Base-by-base conservation (phyloP, 1,140 invertebrate species). In the Musca domestica region DNA sequence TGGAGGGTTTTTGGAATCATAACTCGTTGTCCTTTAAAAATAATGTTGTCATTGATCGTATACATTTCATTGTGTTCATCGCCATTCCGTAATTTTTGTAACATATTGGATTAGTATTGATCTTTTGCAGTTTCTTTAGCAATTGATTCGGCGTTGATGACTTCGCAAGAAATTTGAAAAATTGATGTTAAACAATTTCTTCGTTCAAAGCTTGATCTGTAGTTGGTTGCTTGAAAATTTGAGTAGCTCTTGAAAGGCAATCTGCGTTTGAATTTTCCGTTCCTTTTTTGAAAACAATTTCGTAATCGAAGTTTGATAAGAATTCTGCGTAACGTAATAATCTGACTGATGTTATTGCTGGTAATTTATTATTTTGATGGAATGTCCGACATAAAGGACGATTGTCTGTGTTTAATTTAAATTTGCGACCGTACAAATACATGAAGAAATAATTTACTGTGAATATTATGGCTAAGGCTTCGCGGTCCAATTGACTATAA, bases 401-500 rank as follows among this genome's bases (percentile, higher is more conserved):
- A 47, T 9, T 47, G 41, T 47, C 41, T 9, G 41, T 47, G 7
- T 9, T 15, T 9, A 47, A 15, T 47, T 47, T 47, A 15, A 47
- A 47, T 9, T 47, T 7, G 7, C 41, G 7, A 47, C 85, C 1
- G 81, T 83, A 14, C 74, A 64, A 7, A 68, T 82, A 86, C 61
- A 71, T 64, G 34, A 70, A 68, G 51, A 73, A 73, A 30, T 73
- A 67, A 19, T 69, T 67, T 12, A 70, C 66, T 17, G 22, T 64
- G 65, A 68, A 68, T 10, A 73, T 68, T 14, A 72, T 67, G 14
- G 71, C 74, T 14, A 86, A 66, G 22, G 75, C 79, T 74, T 87
- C 84, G 66, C 80, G 81, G 27, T 87, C 79, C 19, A 84, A 76
- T 67, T 84, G 83, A 23, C 66, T 27, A 64, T 71, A 72, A 51